Base-by-base conservation (phyloP, 1,140 invertebrate genomes). In the Drosophila navojoa region DNA sequence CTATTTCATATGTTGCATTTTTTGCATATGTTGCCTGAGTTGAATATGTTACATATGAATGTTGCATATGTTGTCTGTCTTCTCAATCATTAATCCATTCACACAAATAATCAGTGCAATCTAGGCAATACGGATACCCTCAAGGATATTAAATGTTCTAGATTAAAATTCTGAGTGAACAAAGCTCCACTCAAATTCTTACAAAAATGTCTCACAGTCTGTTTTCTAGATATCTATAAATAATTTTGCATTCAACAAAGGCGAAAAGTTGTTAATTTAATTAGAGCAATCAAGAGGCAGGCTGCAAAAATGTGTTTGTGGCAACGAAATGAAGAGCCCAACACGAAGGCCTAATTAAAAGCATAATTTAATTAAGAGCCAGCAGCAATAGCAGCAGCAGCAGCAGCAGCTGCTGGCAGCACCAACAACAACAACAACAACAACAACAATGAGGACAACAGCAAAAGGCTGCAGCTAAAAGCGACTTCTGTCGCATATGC, bases 281-380 rank as follows among this genome's bases (percentile, higher is more conserved):
- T 72, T 54, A 55, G n/a, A 42, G 57, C 50, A 55, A 70, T 70
- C 71, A 70, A 71, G 67, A 52, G 38, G 22, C 58, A 50, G 47
- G 49, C 55, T 45, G 22, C 55, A 68, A 68, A 59, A 68, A 53
- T 55, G 52, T 62, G 27, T 50, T 38, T 38, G 35, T 13, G 35
- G 45, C 66, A 45, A 52, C 55, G 6, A 64, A 74, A 63, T 63
- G 60, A 47, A 67, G 55, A 60, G 60, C 27, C 50, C 35, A 61
- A 57, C 50, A 70, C 70, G 66, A 81, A 78, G 78, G 68, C 78
- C 79, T 87, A 86, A 86, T 86, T 86, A 86, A 86, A 81, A 86
- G 71, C 78, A 81, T 86, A 86, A 86, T 86, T 86, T 80, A 85
- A 85, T 85, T 85, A 85, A 85, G 74, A 77, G 81, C 64, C 73